Conservation (phyloP, 2,113 vertebrate species). For the Brachionichthys hirsutus region DNA sequence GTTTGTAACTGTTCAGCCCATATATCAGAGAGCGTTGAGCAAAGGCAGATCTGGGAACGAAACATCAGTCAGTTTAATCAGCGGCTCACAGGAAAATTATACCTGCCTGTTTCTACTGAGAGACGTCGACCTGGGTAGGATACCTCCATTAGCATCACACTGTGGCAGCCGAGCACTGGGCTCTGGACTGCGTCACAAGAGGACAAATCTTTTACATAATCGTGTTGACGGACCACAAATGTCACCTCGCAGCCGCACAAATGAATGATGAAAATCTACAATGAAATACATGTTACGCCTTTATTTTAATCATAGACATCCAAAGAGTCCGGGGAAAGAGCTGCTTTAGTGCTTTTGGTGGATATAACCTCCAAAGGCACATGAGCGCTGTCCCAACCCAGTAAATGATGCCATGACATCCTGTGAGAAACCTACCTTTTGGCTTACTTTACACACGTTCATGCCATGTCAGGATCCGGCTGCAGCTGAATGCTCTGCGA, state of each 20-base stretch:
- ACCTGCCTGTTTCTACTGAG: constrained; percentile 53
- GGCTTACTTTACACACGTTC: constrained; percentile 22
- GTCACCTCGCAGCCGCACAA: constrained; percentile 34
- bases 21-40: constrained; percentile 57
- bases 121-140: constrained; percentile 31
- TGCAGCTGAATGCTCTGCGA: background rate
- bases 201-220: constrained; percentile 41
- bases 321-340: constrained; percentile 1
- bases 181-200: constrained; percentile 54
- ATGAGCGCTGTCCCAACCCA: constrained; percentile 2
- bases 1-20: constrained; percentile 66
- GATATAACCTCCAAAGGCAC: constrained; percentile 10
- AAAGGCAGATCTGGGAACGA: constrained; percentile 58
- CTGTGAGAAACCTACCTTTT: constrained; percentile 14
- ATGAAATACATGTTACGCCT: constrained; percentile 44
- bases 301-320: constrained; percentile 42
- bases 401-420: constrained; percentile 33
- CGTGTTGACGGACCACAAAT: constrained; percentile 36
- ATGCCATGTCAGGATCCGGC: background rate
- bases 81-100: constrained; percentile 43
- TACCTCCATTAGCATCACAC: constrained; percentile 26
- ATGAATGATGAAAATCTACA: constrained; percentile 28
- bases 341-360: background rate
- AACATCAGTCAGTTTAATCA: constrained; percentile 65
- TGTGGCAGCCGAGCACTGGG: constrained; percentile 3